Base-by-base conservation (phyloP, 2,888 invertebrate genomes). In the Reticulitermes lucifugus region DNA sequence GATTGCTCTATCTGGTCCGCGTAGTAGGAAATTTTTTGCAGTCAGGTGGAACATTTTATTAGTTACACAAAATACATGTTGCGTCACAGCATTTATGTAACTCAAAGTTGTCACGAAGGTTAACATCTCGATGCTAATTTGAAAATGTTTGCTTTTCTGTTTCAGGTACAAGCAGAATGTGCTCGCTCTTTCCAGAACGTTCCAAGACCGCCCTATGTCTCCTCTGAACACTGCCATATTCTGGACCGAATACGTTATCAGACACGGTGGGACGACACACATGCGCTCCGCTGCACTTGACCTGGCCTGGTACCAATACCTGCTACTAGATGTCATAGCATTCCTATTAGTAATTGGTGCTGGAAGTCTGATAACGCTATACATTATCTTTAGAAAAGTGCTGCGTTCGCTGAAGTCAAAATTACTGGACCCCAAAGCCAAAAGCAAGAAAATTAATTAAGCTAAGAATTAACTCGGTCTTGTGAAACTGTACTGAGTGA, bases 221-320 rank as follows among this genome's bases (percentile, higher is more conserved):
- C 93, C 94, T 0, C 88, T 94, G 86, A 93, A 94, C 46, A 93
- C 93, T 46, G 93, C 93, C 0, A 90, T 94, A 0, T 94, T 93
- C 89, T 94, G 94, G 65, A 65, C 65, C 10, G 65, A 65, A 12
- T 65, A 65, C 25, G 65, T 65, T 6, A n/a, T 65, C n/a, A 65
- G 65, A 65, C 65, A 65, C 14, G 1, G 94, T 92, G 93, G 93
- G 0, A 93, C 93, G 0, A 87, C 89, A 1, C 92, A 93, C 86
- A 87, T 93, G 43, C 90, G 92, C 71, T 92, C 92, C 22, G 91
- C 92, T 2, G 92, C 92, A 0, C 89, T 92, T 4, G 92, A 93
- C 85, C 89, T 65, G 25, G n/a, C 25, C 25, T 65, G 65, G 65
- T 65, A 65, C 25, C 65, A 65, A 65, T 65, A 65, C 14, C 14